Evolutionary conservation across 1,140 invertebrate species (phyloP), one percentile per base, ranked within the genome.

Genomic region (Drosophila trapezifrons): DNA sequence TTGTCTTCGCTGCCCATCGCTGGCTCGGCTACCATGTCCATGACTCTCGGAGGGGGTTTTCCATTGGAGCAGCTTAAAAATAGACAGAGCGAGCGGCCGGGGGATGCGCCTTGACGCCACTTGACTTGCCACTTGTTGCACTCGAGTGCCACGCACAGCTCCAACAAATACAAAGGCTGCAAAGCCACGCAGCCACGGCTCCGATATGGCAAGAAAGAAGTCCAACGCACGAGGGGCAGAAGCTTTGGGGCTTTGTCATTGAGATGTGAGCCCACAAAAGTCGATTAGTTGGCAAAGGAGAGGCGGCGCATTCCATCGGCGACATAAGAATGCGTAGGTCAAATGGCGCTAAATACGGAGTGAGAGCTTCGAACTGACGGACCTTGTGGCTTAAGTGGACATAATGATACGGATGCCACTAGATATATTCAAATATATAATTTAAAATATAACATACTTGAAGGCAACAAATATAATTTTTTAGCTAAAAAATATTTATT

Each of bases 81-180:
- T 81, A 81, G 82, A 86, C 65, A 35, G 64, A 46, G 43, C 47
- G 35, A 37, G 46, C 29, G 38, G 56, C 62, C 64, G 74, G 73
- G 78, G 82, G 79, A 85, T 86, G 78, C 69, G 58, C 27, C 27
- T 29, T 29, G 27, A 29, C 27, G 27, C 49, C 80, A 74, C 69
- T 76, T 76, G 59, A 80, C 73, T 69, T 89, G 85, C 84, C 84
- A 89, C 84, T 89, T 89, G 84, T 89, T 89, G 84, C 77, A 89
- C 18, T 89, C 77, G 75, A 89, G 84, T 84, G 80, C 63, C 85
- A 72, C 67, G 75, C 74, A 76, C 73, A 54, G 73, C 66, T 15
- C 66, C 55, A 46, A 27, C 32, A 27, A 57, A 46, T 10, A 49
- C 77, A 76, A 76, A 73, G 65, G 63, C 73, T n/a, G 32, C 51